These are phyloP conservation scores for Lysandra coridon DNA, from an alignment of 2,888 invertebrate genomes.

Conservation along the genomic window DNA sequence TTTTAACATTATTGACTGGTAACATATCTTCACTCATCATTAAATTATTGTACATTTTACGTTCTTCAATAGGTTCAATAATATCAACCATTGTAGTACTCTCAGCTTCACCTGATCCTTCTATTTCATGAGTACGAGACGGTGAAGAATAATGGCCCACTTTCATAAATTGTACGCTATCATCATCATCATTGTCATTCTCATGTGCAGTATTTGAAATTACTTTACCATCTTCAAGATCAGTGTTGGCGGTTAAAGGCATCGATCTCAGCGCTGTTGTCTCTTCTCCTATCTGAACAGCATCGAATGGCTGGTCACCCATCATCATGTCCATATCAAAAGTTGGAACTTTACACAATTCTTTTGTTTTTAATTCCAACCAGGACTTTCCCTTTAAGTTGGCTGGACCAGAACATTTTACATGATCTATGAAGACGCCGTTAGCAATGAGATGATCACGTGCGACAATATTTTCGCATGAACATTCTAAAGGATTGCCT, in stretches of 20 bases:
- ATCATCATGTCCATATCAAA: constrained; percentile 81
- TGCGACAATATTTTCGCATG: constrained; percentile 83
- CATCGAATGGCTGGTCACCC: constrained; percentile 81
- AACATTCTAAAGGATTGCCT: constrained; percentile 86
- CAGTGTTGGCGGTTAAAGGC: constrained; percentile 58
- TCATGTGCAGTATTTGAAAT: constrained; percentile 51
- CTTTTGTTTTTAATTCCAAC: constrained; percentile 79
- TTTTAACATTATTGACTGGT: constrained; percentile 50
- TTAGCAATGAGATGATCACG: constrained; percentile 81
- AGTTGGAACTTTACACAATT: constrained; percentile 74
- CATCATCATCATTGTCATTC: constrained; percentile 60
- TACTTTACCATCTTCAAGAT: constrained; percentile 69
- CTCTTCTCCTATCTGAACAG: constrained; percentile 61
- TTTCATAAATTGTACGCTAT: constrained; percentile 65
- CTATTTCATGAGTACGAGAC: constrained; percentile 52
- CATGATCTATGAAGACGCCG: constrained; percentile 77
- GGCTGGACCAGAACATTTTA: constrained; percentile 78
- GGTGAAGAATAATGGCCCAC: constrained; percentile 53
- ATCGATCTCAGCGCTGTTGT: constrained; percentile 66
- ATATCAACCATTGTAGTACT: constrained; percentile 68
- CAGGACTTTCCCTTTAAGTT: constrained; percentile 77
- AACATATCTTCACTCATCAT: constrained; percentile 54
- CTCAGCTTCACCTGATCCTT: constrained; percentile 70
- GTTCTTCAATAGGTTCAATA: constrained; percentile 49
- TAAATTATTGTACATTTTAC: constrained; percentile 46